Base-by-base conservation (phyloP, 2,888 invertebrate species). In the Brenthis hecate region DNA sequence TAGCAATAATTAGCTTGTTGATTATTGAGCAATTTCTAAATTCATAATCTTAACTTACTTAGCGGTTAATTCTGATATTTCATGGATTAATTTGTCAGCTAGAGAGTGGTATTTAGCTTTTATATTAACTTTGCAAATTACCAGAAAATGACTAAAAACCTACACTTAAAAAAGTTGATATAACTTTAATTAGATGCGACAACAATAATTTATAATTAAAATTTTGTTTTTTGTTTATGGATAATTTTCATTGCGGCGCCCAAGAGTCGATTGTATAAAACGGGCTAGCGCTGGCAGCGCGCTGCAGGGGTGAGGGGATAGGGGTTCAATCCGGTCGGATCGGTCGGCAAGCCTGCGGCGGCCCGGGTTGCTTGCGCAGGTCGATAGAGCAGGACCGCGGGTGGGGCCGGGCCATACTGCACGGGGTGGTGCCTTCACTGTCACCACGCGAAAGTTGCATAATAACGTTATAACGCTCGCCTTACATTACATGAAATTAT, bases 301-400 rank as follows among this genome's bases (percentile, higher is more conserved):
- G 69, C 55, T 62, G 60, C 66, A 57, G 72, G 68, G 63, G 71
- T 74, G 73, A 78, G 78, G 75, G 79, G 76, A 79, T 78, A 81
- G 78, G 80, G 81, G 81, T 86, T 82, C 78, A 81, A 84, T 78
- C 79, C 76, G 79, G 78, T 81, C 80, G 83, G 79, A 77, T 80
- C 80, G 82, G 83, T 82, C 83, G 81, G 78, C 78, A 78, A 83
- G 85, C 82, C 81, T 77, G 80, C 81, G 80, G 77, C 82, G 81
- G 77, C 80, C 82, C 79, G 82, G 81, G 85, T 83, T 83, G 85
- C 85, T 82, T 82, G 91, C 91, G 90, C 90, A 90, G 91, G 91
- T 92, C 92, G 92, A 91, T 88, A 91, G 85, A 88, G 86, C 86
- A 81, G 86, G 83, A 82, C 82, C 77, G 88, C 84, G 89, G 89